A percentile compares a stretch with the other conserved stretches of the same genome.
Evolutionary conservation across 1,140 invertebrate species (phyloP).

Genomic region (Pogonomyrmex barbatus): DNA sequence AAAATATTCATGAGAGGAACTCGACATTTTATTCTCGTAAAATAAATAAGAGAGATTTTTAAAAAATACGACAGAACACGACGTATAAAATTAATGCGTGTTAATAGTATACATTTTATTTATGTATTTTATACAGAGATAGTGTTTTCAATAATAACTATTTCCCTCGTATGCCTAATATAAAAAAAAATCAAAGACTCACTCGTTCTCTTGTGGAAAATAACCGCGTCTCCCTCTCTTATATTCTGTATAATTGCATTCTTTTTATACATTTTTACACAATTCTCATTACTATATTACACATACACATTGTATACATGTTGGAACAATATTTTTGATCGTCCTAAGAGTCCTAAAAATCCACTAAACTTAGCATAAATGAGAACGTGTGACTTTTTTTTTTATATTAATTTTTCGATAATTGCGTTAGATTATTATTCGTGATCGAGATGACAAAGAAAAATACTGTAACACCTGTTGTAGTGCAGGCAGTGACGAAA

Average conservation of each 20-base stretch:
- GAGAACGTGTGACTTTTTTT: conserved; percentile 10
- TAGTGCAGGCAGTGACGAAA: conserved; percentile 56
- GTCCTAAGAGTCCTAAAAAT: conserved; percentile 7
- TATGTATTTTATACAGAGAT: conserved; percentile 57
- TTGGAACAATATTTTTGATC: conserved; percentile 30
- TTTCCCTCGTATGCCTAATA: conserved; percentile 11
- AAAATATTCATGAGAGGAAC: neutral
- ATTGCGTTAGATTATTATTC: conserved; percentile 14
- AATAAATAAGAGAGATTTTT: conserved; percentile 7
- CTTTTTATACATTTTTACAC: conserved; percentile 53
- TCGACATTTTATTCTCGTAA: conserved; percentile 1
- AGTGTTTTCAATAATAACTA: conserved; percentile 32
- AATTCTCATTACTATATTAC: conserved; percentile 27
- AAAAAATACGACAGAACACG: neutral
- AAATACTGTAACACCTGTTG: conserved; percentile 50
- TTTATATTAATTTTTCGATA: conserved; percentile 23
- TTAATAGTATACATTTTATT: conserved; percentile 53
- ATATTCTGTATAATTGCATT: conserved; percentile 20
- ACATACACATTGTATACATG: conserved; percentile 38
- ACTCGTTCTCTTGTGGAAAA: conserved; percentile 14
- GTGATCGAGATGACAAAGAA: conserved; percentile 7
- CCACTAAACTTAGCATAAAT: conserved; percentile 31
- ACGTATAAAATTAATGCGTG: neutral
- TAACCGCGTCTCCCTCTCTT: conserved; percentile 40
- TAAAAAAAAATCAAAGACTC: conserved; percentile 43